phyloP scores from a whole-genome alignment of 2,797 vertebrate genomes.

The Gymnothorax reevesii region DNA sequence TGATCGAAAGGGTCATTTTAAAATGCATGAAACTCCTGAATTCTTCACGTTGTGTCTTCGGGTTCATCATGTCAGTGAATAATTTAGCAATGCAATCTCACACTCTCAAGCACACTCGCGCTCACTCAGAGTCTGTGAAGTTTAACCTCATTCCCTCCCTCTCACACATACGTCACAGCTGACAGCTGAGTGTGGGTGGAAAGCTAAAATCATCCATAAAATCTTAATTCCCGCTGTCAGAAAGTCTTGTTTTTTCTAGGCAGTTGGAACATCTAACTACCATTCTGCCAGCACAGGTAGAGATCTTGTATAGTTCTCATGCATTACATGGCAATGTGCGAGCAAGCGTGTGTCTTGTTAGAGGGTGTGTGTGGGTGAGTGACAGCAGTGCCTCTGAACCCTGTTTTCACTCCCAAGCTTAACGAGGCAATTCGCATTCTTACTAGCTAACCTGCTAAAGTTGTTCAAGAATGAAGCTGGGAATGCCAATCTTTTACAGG shows the following conservation, averaged over 20 bases:
- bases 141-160: not conserved
- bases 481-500: too few species aligned
- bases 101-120: not conserved
- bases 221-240: constrained; percentile 28
- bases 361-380: not conserved
- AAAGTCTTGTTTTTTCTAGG: constrained; percentile 28
- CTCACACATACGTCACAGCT: too few species aligned
- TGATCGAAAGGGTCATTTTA: not conserved
- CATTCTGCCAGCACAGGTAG: not conserved
- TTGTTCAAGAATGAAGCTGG: too few species aligned
- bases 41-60: not conserved
- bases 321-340: not conserved
- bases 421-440: not conserved
- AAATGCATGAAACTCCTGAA: not conserved
- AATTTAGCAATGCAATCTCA: not conserved
- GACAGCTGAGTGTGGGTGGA: constrained; percentile 9
- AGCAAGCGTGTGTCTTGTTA: not conserved
- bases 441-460: too few species aligned
- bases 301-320: not conserved
- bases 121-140: not conserved
- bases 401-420: not conserved
- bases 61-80: not conserved
- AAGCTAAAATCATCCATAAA: constrained; percentile 38
- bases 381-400: not conserved
- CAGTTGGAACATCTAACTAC: constrained; percentile 3